Evolutionary conservation across 2,797 vertebrate species (phyloP), one percentile per base, ranked within the genome.

Genomic region (Sebastes baramenuke): DNA sequence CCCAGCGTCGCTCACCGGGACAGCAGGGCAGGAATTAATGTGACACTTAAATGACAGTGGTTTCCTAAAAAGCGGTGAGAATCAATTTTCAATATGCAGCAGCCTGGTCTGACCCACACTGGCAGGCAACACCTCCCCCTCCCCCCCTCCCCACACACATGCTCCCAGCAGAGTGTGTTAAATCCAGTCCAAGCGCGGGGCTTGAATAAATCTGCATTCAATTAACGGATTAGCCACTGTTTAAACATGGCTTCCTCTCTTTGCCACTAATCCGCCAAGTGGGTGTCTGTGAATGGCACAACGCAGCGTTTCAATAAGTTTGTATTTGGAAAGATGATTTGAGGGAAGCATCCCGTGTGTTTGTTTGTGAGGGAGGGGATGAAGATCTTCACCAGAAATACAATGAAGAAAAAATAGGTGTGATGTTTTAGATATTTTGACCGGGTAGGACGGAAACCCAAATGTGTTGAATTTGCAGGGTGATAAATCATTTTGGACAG

Each of bases 151-250:
- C 20, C n/a, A 55, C 49, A 27, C 38, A n/a, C 36, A 65, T 54
- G 81, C 87, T 94, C 92, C 91, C 93, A 87, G 76, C 84, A 85
- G 91, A 91, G 88, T 75, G 86, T 84, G 85, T 91, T 94, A 94
- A 95, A 95, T 95, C 94, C 93, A 92, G 93, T 94, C 92, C 91
- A 90, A 92, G 85, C 89, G 69, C 70, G 13, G 88, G 88, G 87
- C 92, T 93, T 75, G 94, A 95, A 95, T 96, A 96, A 96, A 96
- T 96, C 95, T 96, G 94, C 94, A 96, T 96, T 94, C 95, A 95
- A 95, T 96, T 96, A 96, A 93, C 78, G 93, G 95, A 96, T 96
- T 95, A 96, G 86, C 81, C 84, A 88, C 92, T 95, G 93, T 95
- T 96, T 95, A 95, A 95, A 95, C 94, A 95, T 85, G 91, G 84